phyloP scores from a whole-genome alignment of 2,113 vertebrate species.

The Hippopotamus amphibius region DNA sequence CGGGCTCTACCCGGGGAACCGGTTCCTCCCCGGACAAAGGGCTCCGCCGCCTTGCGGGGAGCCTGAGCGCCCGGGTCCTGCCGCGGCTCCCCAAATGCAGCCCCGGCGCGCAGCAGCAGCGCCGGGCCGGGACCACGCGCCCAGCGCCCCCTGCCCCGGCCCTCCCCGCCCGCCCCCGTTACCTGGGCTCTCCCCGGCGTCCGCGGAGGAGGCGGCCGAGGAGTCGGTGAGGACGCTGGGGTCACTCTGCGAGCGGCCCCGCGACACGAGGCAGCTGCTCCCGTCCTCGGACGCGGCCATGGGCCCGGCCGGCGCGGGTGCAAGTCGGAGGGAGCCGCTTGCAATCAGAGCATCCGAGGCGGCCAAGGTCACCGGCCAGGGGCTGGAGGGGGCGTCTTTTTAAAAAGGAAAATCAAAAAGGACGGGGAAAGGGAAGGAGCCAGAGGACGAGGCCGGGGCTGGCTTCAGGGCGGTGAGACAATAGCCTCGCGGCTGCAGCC shows the following conservation, averaged over 20 bases:
- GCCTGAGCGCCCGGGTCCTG: neutral
- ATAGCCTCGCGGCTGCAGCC: slow-evolving; percentile 75
- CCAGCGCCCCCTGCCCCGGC: neutral
- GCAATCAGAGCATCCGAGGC: slow-evolving; percentile 81
- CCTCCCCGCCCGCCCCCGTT: slow-evolving; percentile 69
- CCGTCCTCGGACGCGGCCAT: slow-evolving; percentile 93
- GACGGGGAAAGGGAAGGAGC: slow-evolving; percentile 23
- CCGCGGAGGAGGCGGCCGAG: slow-evolving; percentile 80
- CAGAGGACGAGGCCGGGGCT: neutral
- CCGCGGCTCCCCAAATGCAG: neutral
- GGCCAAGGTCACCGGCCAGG: slow-evolving; percentile 87
- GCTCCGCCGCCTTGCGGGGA: neutral
- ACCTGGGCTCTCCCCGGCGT: slow-evolving; percentile 90
- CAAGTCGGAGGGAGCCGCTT: slow-evolving; percentile 87
- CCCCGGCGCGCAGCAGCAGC: neutral
- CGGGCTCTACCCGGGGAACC: neutral
- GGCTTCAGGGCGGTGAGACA: slow-evolving; percentile 71
- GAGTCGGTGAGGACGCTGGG: slow-evolving; percentile 94
- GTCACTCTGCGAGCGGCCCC: slow-evolving; percentile 96
- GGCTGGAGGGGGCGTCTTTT: slow-evolving; percentile 70
- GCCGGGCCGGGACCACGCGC: neutral
- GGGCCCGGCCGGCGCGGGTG: slow-evolving; percentile 79
- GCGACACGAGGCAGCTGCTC: slow-evolving; percentile 91
- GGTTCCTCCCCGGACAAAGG: slow-evolving; percentile 68
- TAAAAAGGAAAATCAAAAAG: slow-evolving; percentile 45